Percentiles rank a stretch among this genome's conserved stretches.
Conservation (phyloP, 2,888 invertebrate species). For the Anoncus sp. region DNA sequence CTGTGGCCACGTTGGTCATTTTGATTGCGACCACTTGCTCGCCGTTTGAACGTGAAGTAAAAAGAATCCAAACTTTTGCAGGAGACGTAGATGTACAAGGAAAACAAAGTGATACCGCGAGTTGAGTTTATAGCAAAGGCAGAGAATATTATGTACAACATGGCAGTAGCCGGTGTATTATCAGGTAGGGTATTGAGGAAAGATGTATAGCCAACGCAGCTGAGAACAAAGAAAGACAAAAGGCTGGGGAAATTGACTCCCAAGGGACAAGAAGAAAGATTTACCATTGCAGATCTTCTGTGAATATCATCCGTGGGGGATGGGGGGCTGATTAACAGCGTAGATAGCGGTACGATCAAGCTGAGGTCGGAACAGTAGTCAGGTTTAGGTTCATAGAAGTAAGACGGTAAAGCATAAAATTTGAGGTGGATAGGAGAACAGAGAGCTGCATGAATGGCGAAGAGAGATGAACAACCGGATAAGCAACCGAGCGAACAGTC, state of each 20-base stretch:
- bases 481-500: too few species aligned
- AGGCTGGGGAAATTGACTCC: neutral
- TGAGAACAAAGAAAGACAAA: slow-evolving; percentile 3
- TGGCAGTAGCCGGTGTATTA: neutral
- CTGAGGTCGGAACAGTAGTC: too few species aligned
- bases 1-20: too few species aligned
- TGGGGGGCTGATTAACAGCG: neutral
- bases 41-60: too few species aligned
- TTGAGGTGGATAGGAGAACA: slow-evolving; percentile 10
- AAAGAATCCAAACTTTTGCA: too few species aligned
- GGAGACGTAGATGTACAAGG: too few species aligned
- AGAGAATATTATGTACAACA: too few species aligned
- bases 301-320: neutral
- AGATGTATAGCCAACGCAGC: neutral
- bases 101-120: too few species aligned
- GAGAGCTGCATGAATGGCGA: neutral
- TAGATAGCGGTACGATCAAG: slow-evolving; percentile 10
- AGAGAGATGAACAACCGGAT: too few species aligned
- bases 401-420: slow-evolving; percentile 5
- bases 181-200: neutral
- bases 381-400: too few species aligned
- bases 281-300: neutral
- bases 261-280: neutral
- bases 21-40: too few species aligned
- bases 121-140: too few species aligned